These are phyloP conservation scores for Montipora foliosa DNA, from an alignment of 64 coral and sea anemone species.

Conservation along the genomic window DNA sequence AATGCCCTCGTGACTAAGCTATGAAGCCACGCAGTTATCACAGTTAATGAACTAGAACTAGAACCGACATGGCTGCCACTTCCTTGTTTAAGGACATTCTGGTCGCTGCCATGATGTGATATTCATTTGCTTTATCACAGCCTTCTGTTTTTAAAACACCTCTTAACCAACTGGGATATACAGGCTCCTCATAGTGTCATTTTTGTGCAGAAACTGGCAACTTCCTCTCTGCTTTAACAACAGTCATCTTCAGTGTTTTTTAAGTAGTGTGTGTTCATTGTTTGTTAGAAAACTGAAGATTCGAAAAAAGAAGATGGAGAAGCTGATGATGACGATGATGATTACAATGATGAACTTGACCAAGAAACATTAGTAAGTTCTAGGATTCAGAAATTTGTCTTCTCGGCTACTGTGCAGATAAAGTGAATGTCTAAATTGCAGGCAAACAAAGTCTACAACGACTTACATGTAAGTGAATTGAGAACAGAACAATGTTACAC, in stretches of 20 bases:
- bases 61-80: no score
- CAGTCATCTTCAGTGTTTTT: background rate
- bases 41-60: no score
- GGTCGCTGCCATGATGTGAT: no score
- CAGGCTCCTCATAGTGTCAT: no score
- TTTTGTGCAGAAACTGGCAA: no score
- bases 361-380: slow-evolving; percentile 78
- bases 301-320: slow-evolving; percentile 87
- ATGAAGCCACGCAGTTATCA: no score
- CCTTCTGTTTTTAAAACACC: no score
- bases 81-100: no score
- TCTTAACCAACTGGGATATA: no score
- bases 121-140: no score
- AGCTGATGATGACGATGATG: slow-evolving; percentile 83
- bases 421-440: background rate
- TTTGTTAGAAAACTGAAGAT: slow-evolving; percentile 11
- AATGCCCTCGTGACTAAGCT: no score
- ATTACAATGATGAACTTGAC: slow-evolving; percentile 80
- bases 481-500: background rate
- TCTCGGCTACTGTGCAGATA: background rate
- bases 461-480: background rate
- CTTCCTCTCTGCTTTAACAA: no score
- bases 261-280: background rate
- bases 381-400: background rate
- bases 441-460: background rate